Evolutionary conservation across 2,113 vertebrate genomes (phyloP).

Genomic region (Leptobrachium ailaonicum): DNA sequence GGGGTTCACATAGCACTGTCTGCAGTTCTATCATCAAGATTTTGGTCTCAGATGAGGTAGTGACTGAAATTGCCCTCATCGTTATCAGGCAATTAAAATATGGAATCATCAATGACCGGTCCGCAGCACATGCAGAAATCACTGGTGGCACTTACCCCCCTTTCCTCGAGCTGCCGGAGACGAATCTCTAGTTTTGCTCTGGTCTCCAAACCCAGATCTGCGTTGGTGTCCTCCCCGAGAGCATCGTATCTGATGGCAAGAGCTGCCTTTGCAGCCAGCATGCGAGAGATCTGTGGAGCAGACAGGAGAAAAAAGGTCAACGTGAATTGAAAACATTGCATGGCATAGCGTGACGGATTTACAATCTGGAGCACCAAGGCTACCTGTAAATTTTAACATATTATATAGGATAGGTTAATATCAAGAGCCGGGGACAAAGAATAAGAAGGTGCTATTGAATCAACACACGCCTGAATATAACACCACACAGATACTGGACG

Average conservation of each 20-base stretch:
- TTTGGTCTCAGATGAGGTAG: constrained; percentile 79
- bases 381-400: too few relatives aligned
- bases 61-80: constrained; percentile 69
- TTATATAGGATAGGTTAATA: too few relatives aligned
- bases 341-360: background rate
- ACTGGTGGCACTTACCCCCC: constrained; percentile 74
- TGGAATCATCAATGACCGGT: constrained; percentile 62
- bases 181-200: constrained; percentile 90
- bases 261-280: constrained; percentile 91
- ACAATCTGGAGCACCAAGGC: too few relatives aligned
- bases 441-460: too few relatives aligned
- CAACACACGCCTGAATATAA: too few relatives aligned
- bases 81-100: constrained; percentile 60
- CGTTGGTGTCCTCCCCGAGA: constrained; percentile 88
- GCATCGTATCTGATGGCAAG: constrained; percentile 94
- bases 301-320: background rate
- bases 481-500: constrained; percentile 34
- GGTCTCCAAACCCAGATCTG: constrained; percentile 90
- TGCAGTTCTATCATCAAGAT: constrained; percentile 50
- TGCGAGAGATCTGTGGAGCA: constrained; percentile 83
- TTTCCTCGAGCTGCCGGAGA: constrained; percentile 87
- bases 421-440: too few relatives aligned
- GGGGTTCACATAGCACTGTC: background rate
- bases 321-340: background rate
- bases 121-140: background rate